Evolutionary conservation across 2,888 invertebrate species (phyloP).

Genomic region (Augiades crinisus): DNA sequence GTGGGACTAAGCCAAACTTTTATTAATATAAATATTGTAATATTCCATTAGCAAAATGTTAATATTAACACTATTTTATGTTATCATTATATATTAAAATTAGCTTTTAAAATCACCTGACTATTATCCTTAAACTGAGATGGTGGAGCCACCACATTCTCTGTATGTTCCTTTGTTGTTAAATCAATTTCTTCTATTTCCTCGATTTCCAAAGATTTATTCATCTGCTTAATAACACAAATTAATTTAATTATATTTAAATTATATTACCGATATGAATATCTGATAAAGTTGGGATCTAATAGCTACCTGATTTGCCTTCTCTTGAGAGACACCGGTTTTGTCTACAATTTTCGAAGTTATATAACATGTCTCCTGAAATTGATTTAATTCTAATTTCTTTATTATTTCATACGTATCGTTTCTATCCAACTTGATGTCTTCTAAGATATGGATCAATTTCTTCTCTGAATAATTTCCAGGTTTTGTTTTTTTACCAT

Average conservation of each 20-base stretch:
- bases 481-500: constrained; percentile 30
- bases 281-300: too few species aligned
- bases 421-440: constrained; percentile 50
- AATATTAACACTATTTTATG: too few species aligned
- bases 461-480: constrained; percentile 54
- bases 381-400: constrained; percentile 46
- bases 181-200: constrained; percentile 50
- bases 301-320: constrained; percentile 7
- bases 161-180: constrained; percentile 32
- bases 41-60: too few species aligned
- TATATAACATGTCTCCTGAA: constrained; percentile 36
- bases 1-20: too few species aligned
- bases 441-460: constrained; percentile 64
- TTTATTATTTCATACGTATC: constrained; percentile 52
- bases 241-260: too few species aligned
- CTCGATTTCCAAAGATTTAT: constrained; percentile 24
- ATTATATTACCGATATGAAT: too few species aligned
- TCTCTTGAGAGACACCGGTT: constrained; percentile 4
- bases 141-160: constrained; percentile 53
- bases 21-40: too few species aligned
- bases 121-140: constrained; percentile 56
- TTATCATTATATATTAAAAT: too few species aligned
- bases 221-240: constrained; percentile 4
- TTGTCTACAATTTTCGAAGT: constrained; percentile 15
- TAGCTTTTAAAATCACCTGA: constrained; percentile 36